A percentile compares a stretch with the other conserved stretches of the same genome.
These are phyloP conservation scores for Helleia helle DNA, from an alignment of 2,888 invertebrate genomes.

Conservation along the genomic window DNA sequence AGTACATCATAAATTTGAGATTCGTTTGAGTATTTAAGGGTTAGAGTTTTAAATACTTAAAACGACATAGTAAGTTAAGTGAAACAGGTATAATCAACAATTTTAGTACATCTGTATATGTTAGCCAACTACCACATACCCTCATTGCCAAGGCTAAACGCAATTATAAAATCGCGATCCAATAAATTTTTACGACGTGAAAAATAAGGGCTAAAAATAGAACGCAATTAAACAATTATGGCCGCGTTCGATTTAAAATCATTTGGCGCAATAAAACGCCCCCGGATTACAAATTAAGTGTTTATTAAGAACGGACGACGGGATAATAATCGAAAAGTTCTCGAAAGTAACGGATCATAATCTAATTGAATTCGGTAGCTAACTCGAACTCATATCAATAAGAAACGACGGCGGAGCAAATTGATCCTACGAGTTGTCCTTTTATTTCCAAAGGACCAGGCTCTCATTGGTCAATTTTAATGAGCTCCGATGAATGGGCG, in stretches of 20 bases:
- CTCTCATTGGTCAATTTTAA: slow-evolving; percentile 61
- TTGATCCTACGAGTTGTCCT: slow-evolving; percentile 50
- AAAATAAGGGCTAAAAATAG: background rate
- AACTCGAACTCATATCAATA: slow-evolving; percentile 54
- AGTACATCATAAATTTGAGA: no score
- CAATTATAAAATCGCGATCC: background rate
- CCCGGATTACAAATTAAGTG: slow-evolving; percentile 3
- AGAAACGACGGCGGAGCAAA: slow-evolving; percentile 63
- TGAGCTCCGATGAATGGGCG: slow-evolving; percentile 69
- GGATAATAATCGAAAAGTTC: slow-evolving; percentile 50
- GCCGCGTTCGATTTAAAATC: no score
- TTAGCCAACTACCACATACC: no score
- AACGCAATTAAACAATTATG: background rate
- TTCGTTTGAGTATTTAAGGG: no score
- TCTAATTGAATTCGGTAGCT: slow-evolving; percentile 56
- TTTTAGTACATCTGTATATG: no score
- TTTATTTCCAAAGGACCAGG: slow-evolving; percentile 38
- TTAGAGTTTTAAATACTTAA: no score
- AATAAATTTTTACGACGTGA: background rate
- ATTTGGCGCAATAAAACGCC: background rate
- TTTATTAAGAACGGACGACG: no score
- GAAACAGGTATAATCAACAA: no score
- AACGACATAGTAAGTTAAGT: no score
- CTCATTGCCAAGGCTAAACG: no score
- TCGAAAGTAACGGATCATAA: slow-evolving; percentile 37